Evolutionary conservation across 2,888 invertebrate genomes (phyloP).

Genomic region (Gari tellinella): DNA sequence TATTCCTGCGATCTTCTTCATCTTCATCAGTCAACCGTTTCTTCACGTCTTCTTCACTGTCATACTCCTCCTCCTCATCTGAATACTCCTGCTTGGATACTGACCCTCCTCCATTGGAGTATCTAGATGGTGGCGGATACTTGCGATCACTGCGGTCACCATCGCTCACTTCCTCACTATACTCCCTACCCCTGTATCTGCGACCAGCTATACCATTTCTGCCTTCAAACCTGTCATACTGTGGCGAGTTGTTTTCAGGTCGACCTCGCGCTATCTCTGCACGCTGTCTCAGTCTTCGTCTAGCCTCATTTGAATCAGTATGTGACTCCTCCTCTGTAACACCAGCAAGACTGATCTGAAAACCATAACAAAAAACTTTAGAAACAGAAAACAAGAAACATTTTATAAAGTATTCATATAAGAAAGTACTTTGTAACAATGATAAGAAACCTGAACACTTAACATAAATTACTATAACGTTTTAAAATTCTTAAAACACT

Average conservation of each 20-base stretch:
- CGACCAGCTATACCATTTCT: constrained; percentile 47
- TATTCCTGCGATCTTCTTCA: constrained; percentile 52
- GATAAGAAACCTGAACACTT: no score
- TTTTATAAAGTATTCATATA: neutral
- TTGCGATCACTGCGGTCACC: constrained; percentile 35
- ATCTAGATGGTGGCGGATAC: constrained; percentile 51
- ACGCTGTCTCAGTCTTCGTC: constrained; percentile 36
- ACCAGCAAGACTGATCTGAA: constrained; percentile 51
- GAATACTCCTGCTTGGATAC: constrained; percentile 47
- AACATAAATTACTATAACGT: no score
- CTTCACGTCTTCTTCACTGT: constrained; percentile 64
- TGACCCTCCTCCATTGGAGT: constrained; percentile 53
- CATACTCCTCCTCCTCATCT: constrained; percentile 60
- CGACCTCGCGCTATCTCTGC: constrained; percentile 56
- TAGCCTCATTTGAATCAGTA: constrained; percentile 42
- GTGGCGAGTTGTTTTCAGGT: constrained; percentile 39
- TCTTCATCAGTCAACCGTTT: constrained; percentile 48
- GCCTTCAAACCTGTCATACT: constrained; percentile 43
- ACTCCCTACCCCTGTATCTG: constrained; percentile 27
- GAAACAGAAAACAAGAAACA: neutral
- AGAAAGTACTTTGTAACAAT: neutral
- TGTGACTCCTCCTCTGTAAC: constrained; percentile 56
- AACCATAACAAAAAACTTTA: no score
- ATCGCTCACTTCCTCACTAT: constrained; percentile 51
- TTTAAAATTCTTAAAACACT: no score